These are phyloP conservation scores for Aphelocoma californica DNA, from an alignment of 2,797 vertebrate genomes.

Conservation along the genomic window DNA sequence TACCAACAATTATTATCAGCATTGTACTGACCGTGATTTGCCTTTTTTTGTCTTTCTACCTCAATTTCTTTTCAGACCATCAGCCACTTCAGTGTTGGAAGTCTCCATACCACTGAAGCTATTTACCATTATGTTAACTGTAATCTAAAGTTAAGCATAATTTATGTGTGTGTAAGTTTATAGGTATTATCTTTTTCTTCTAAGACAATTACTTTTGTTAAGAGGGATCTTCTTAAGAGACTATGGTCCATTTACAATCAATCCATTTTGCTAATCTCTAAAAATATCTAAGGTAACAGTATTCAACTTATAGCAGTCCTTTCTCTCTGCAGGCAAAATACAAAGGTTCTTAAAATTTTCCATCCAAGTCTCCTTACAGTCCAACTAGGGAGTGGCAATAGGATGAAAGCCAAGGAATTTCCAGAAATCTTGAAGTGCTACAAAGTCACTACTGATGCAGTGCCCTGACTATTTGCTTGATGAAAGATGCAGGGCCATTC, in stretches of 20 bases:
- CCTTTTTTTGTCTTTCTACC: neutral
- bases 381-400: slow-evolving; percentile 43
- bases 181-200: neutral
- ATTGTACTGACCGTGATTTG: neutral
- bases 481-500: neutral
- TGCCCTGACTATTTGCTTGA: neutral
- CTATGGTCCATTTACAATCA: neutral
- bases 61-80: neutral
- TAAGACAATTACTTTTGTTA: neutral
- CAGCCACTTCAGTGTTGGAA: neutral
- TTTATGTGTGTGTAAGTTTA: neutral
- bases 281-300: neutral
- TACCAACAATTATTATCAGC: neutral
- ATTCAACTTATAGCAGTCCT: neutral
- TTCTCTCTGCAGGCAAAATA: neutral
- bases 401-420: slow-evolving; percentile 58
- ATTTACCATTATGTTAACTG: neutral
- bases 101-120: neutral
- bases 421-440: slow-evolving; percentile 38
- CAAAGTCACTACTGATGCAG: neutral
- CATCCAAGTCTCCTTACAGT: neutral
- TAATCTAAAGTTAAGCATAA: neutral
- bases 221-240: neutral
- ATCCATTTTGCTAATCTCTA: neutral
- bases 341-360: slow-evolving; percentile 46